phyloP scores from a whole-genome alignment of 1,140 invertebrate genomes.

The Helicoverpa zea region DNA sequence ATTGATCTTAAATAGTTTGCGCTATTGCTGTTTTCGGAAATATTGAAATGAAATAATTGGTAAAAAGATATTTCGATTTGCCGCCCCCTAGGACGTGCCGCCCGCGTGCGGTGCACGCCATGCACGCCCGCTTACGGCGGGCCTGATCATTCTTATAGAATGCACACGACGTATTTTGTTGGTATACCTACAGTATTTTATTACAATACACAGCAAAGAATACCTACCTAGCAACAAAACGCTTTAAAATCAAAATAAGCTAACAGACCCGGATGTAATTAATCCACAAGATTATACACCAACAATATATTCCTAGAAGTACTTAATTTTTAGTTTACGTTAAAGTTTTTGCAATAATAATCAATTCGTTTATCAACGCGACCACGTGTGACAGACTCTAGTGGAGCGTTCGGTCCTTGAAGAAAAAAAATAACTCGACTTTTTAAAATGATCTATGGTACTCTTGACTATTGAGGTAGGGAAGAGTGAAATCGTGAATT shows the following conservation, averaged over 20 bases:
- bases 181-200: too few relatives aligned
- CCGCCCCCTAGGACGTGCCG: too few relatives aligned
- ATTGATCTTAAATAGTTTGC: too few relatives aligned
- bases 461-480: constrained; percentile 13
- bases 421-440: background rate
- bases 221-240: background rate
- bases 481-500: background rate
- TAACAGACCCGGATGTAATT: constrained; percentile 14
- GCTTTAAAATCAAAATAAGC: background rate
- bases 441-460: constrained; percentile 5
- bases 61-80: too few relatives aligned
- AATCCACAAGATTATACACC: background rate
- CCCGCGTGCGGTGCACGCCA: too few relatives aligned
- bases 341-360: constrained; percentile 37
- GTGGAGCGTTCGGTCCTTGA: background rate
- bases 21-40: too few relatives aligned
- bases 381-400: constrained; percentile 8
- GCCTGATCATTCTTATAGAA: too few relatives aligned
- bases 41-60: too few relatives aligned
- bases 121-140: too few relatives aligned
- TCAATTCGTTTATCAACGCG: constrained; percentile 21
- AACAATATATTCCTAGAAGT: background rate
- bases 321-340: constrained; percentile 34
- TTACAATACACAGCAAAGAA: too few relatives aligned
- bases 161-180: too few relatives aligned